Evolutionary conservation across 1,140 invertebrate genomes (phyloP), one percentile per base, ranked within the genome.

Genomic region (Wasmannia auropunctata): DNA sequence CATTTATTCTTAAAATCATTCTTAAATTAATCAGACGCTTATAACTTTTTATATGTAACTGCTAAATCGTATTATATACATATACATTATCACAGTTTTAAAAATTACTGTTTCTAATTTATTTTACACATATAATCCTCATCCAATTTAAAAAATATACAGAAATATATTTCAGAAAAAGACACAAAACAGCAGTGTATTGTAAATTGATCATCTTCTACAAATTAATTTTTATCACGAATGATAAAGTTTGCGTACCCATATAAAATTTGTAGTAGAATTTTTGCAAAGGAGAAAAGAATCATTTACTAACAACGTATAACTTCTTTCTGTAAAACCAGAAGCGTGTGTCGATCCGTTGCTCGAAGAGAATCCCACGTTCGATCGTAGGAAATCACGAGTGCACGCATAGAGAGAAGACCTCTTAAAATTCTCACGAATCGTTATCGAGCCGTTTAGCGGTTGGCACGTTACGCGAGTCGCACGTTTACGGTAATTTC

Each of bases 381-480:
- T 51, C 28, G 16, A 28, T 80, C 11, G 14, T 8, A 70, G 40
- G 43, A 58, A 85, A 19, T 43, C 51, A 69, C 37, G 54, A 69
- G 14, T 49, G 22, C 46, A 40, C 14, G 22, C 19, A 14, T 28
- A 56, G 37, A 25, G 22, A 10, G n/a, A 31, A 34, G 16, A 34
- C 14, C 3, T 28, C 40, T 83, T 83, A 43, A 63, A 84, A 84
- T 86, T 28, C 51, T 83, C 49, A 63, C 58, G 62, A 75, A 84
- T 75, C 34, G 43, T 84, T 86, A 51, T 70, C 25, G 16, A 25
- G 6, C 25, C 56, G 51, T 81, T 43, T 62, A 81, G 14, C 54
- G 34, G n/a, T 72, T 46, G 43, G 43, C 43, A 72, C 56, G 19
- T 74, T 75, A 74, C 56, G 37, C 54, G 54, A 63, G 46, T 56